These are phyloP conservation scores for Vultur gryphus DNA, from an alignment of 2,797 vertebrate species.

Conservation along the genomic window DNA sequence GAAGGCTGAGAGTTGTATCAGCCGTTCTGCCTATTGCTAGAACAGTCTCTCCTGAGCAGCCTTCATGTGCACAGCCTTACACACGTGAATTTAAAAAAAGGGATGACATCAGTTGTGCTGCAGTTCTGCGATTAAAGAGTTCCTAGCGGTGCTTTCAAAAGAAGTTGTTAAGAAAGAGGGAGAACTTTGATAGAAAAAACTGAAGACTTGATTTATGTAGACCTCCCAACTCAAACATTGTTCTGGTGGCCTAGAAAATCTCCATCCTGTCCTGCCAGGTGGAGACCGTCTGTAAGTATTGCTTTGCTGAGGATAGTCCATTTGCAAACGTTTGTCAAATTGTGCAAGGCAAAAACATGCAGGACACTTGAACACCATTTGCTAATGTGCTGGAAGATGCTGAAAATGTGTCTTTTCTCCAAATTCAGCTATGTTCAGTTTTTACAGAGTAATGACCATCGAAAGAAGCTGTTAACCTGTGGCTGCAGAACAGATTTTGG, in stretches of 20 bases:
- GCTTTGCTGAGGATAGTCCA: not conserved
- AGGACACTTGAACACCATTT: not conserved
- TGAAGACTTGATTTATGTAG: not conserved
- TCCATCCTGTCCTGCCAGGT: not conserved
- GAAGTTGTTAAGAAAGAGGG: not conserved
- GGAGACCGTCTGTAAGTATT: not conserved
- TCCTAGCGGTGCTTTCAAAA: constrained; percentile 11
- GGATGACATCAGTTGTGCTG: constrained; percentile 53
- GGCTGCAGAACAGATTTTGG: not conserved
- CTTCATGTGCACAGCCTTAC: constrained; percentile 32
- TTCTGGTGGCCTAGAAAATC: not conserved
- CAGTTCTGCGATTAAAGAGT: constrained; percentile 23
- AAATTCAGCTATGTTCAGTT: not conserved
- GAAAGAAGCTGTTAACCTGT: not conserved
- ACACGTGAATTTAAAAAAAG: constrained; percentile 65
- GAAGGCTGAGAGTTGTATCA: constrained; percentile 24
- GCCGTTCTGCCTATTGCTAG: constrained; percentile 33
- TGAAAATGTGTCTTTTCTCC: not conserved
- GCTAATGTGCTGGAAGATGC: not conserved
- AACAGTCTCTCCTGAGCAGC: constrained; percentile 51
- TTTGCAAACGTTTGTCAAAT: not conserved
- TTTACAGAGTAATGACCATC: not conserved
- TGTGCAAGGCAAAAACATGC: not conserved
- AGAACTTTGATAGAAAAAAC: not conserved
- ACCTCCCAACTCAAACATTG: not conserved